Base-by-base conservation (phyloP, 2,797 vertebrate genomes). In the Channa striata region DNA sequence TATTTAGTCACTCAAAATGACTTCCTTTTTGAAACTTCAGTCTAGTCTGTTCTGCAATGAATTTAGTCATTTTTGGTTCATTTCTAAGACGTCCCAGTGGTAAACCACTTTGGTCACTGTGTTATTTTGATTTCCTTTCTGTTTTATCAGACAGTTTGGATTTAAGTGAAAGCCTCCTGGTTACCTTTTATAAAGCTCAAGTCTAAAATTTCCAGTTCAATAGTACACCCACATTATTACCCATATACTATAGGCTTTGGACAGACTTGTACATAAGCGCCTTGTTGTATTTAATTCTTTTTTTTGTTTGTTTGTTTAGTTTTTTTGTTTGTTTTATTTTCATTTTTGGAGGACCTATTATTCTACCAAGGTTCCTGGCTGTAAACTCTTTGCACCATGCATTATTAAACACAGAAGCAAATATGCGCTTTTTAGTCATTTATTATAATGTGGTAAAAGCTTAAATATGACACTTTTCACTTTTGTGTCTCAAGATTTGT, bases 1-100 rank as follows among this genome's bases (percentile, higher is more conserved):
- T 61, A 65, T 89, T 85, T 73, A 85, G 70, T 72, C 50, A 44
- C 81, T 63, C 36, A 17, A 84, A 88, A 82, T 84, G 33, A 71
- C 80, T 84, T 69, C 49, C 66, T 83, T 70, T 87, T 39, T 68
- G 25, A 30, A 30, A 30, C 25, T 6, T 70, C 59, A 46, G 71
- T 85, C 74, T 84, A 51, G 68, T 80, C 50, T 76, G 43, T 76
- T 78, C 63, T 71, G 60, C 72, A 72, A 57, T 78, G 49, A 78
- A 59, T 78, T 83, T 72, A 77, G 68, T 71, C 62, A 61, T 74
- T 76, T 77, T 78, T 62, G 20, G 56, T 64, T 59, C 60, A 19
- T 72, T 46, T 81, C 57, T 71, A 72, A 73, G 59, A 71, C 37
- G 68, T 78, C 61, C 59, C 62, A 57, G 52, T 53, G 53, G 68